Percentiles rank a stretch among this genome's conserved stretches.
phyloP scores from a whole-genome alignment of 1,140 invertebrate species.

The Metaphire vulgaris region DNA sequence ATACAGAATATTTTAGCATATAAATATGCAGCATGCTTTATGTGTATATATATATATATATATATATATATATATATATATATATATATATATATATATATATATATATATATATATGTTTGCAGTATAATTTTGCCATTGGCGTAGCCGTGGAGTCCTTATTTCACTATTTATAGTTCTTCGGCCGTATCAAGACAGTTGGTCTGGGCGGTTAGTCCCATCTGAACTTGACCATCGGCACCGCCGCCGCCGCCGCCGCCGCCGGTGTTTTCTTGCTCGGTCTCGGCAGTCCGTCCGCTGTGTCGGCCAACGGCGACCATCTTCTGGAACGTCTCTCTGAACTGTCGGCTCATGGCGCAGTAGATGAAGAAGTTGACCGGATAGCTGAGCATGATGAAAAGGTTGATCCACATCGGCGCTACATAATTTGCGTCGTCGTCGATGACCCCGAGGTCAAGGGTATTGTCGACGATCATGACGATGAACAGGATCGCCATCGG shows the following conservation, averaged over 20 bases:
- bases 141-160: neutral
- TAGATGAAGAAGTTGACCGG: constrained; percentile 50
- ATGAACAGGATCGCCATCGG: constrained; percentile 29
- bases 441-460: constrained; percentile 14
- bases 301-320: neutral
- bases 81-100: neutral
- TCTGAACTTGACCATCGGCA: neutral
- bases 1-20: too few species aligned
- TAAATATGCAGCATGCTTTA: too few species aligned
- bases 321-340: constrained; percentile 18
- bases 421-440: neutral
- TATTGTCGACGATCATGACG: constrained; percentile 26
- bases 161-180: neutral
- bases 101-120: neutral
- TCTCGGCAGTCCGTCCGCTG: neutral
- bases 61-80: neutral
- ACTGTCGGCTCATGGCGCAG: constrained; percentile 18
- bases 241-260: neutral
- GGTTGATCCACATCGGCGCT: constrained; percentile 42
- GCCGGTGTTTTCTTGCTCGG: neutral
- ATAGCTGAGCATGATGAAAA: constrained; percentile 79
- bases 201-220: neutral
- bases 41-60: neutral
- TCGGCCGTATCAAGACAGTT: neutral
- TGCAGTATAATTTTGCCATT: neutral